Conservation (phyloP, 1,140 invertebrate species). For the Whitmania pigra region DNA sequence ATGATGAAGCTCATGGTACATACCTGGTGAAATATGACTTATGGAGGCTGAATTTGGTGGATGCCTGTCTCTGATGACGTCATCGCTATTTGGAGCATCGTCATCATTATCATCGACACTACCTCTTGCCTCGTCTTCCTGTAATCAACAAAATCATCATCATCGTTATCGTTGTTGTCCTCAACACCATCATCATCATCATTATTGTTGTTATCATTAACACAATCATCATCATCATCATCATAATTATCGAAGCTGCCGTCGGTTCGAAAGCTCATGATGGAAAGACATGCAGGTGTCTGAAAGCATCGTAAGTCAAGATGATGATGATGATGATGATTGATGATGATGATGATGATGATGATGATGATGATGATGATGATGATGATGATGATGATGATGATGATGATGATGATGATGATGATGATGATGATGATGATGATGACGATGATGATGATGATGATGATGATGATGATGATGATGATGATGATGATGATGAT, state of each 20-base stretch:
- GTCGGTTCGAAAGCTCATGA: too few species aligned
- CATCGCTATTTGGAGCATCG: not conserved
- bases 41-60: too few species aligned
- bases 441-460: not conserved
- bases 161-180: not conserved
- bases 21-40: too few species aligned
- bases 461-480: too few species aligned
- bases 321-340: constrained; percentile 4
- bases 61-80: not conserved
- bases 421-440: not conserved
- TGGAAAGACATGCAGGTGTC: too few species aligned
- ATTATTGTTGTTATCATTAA: not conserved
- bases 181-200: constrained; percentile 10
- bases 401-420: not conserved
- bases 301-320: not conserved
- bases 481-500: too few species aligned
- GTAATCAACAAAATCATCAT: not conserved
- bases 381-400: not conserved
- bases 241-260: not conserved
- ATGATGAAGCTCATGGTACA: too few species aligned
- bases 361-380: constrained; percentile 5
- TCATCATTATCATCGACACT: not conserved
- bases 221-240: constrained; percentile 9
- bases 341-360: not conserved
- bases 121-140: not conserved